Evolutionary conservation across 2,113 vertebrate species (phyloP), one percentile per base, ranked within the genome.

Genomic region (Shinisaurus crocodilurus): DNA sequence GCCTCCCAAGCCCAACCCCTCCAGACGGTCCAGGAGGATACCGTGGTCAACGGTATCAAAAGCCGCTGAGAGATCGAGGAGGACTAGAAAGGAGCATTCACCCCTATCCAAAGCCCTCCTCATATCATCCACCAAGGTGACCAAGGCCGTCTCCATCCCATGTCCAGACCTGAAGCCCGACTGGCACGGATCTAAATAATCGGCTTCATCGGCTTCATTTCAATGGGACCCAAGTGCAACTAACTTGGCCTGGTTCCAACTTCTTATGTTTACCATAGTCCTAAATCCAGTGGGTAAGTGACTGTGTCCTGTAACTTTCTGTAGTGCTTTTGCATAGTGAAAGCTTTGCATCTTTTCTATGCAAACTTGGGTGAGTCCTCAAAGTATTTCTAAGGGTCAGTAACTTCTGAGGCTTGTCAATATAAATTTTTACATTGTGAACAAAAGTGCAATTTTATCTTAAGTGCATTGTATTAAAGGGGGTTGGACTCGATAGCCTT

Each of bases 291-390:
- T 95, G 88, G 83, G 88, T 40, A 43, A 65, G 82, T 82, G 0
- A 15, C 88, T 89, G 40, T 92, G 91, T 93, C 15, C 45, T 69
- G 4, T 81, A 80, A 50, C 18, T 57, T 95, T 95, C 90, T 92
- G 86, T n/a, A 32, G 63, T 87, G 86, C 91, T 94, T 84, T 92
- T 89, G 50, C 72, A 90, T 83, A 88, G 85, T 91, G 90, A 86
- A 92, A 0, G 2, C 37, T 25, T 65, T 32, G 0, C 43, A 79
- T 72, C n/a, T 88, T 79, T 48, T 86, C 23, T 81, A 29, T 7
- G 13, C 76, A 74, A 72, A 74, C 9, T 87, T 82, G 18, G 75
- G 20, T 88, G 74, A 83, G 57, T 32, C 40, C 67, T 15, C 27
- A n/a, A 80, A 92, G 88, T 93, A 92, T 93, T 92, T 82, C 45